Evolutionary conservation across 2,113 vertebrate species (phyloP).

Genomic region (Osmerus mordax): DNA sequence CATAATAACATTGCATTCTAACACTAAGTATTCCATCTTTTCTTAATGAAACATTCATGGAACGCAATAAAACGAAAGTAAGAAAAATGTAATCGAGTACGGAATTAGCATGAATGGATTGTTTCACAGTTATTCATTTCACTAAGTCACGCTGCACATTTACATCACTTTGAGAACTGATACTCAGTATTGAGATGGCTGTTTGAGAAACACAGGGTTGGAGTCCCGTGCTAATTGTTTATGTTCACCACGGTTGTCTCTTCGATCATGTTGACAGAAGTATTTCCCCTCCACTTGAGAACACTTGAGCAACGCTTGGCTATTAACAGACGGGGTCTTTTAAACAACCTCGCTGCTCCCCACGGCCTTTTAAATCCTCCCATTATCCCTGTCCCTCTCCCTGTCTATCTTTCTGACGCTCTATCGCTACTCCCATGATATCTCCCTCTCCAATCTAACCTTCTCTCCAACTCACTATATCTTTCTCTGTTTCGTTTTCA

Average conservation of each 20-base stretch:
- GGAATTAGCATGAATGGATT: no score
- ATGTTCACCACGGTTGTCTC: constrained; percentile 7
- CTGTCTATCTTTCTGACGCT: not conserved
- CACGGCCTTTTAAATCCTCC: not conserved
- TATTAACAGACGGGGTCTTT: constrained; percentile 26
- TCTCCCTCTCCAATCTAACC: no score
- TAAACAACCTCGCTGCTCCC: not conserved
- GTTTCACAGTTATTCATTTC: no score
- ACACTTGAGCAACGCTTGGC: constrained; percentile 22
- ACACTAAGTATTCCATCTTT: not conserved
- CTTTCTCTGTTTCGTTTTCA: not conserved
- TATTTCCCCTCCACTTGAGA: constrained; percentile 14
- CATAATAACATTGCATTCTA: not conserved
- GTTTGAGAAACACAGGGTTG: not conserved
- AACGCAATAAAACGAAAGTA: no score
- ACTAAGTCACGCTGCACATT: no score
- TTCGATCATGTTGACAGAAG: constrained; percentile 11
- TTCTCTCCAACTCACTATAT: not conserved
- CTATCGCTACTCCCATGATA: no score
- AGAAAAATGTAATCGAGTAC: no score
- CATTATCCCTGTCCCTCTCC: not conserved
- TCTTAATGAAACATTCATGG: no score
- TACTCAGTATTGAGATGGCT: not conserved
- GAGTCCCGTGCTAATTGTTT: constrained; percentile 2
- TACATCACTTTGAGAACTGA: not conserved